Evolutionary conservation across 2,888 invertebrate genomes (phyloP).

Genomic region (Brenthis hecate): DNA sequence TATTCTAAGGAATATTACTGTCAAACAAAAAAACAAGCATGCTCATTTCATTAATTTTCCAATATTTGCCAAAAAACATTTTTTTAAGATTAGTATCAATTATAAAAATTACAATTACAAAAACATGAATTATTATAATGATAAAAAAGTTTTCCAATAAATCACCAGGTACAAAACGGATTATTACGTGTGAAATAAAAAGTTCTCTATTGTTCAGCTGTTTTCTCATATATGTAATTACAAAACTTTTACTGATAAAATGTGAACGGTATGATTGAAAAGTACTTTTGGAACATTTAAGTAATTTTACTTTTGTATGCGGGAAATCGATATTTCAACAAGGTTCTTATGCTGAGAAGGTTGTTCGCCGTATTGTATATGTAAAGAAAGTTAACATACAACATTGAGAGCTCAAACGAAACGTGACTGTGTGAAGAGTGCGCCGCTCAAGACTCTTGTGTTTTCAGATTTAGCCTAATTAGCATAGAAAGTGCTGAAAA

Average conservation of each 20-base stretch:
- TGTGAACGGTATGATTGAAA: slow-evolving; percentile 10
- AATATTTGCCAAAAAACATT: too few relatives aligned
- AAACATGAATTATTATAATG: too few relatives aligned
- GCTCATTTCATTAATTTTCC: too few relatives aligned
- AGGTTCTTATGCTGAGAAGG: slow-evolving; percentile 20
- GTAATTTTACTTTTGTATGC: slow-evolving; percentile 15
- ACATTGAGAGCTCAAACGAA: slow-evolving; percentile 18
- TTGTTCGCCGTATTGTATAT: slow-evolving; percentile 7
- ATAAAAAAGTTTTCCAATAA: too few relatives aligned
- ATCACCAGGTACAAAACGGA: too few relatives aligned
- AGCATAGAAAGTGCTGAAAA: slow-evolving; percentile 15
- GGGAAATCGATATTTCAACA: slow-evolving; percentile 23
- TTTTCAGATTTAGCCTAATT: slow-evolving; percentile 26
- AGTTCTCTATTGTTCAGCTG: too few relatives aligned
- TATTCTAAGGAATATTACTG: too few relatives aligned
- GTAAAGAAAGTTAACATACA: slow-evolving; percentile 17
- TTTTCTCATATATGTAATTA: background rate
- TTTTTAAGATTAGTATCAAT: too few relatives aligned
- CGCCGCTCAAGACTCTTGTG: slow-evolving; percentile 22
- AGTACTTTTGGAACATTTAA: slow-evolving; percentile 7
- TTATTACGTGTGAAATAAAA: too few relatives aligned
- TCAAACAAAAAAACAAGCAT: too few relatives aligned
- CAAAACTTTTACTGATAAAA: background rate
- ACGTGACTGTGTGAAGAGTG: slow-evolving; percentile 27
- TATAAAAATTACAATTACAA: too few relatives aligned